A percentile compares a stretch with the other conserved stretches of the same genome.
Evolutionary conservation across 2,113 vertebrate genomes (phyloP).

Genomic region (Nesoenas mayeri): DNA sequence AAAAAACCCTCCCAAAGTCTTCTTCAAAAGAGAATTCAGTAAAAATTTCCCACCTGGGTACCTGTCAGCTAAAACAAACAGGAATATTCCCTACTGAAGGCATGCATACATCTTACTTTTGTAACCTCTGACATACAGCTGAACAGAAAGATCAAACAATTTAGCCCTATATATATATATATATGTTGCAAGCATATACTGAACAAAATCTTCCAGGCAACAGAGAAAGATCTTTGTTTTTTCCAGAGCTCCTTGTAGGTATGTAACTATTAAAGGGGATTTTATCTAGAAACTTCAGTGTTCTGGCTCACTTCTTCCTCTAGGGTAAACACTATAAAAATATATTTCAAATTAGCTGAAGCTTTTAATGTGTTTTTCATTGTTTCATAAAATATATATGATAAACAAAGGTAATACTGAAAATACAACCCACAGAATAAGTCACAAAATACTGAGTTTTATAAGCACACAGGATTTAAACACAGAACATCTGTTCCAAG

Average conservation of each 20-base stretch:
- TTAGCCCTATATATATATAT: background rate
- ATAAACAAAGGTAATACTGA: background rate
- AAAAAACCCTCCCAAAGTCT: background rate
- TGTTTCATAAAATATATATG: background rate
- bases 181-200: background rate
- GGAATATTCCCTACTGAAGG: background rate
- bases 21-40: background rate
- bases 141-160: background rate
- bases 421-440: background rate
- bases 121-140: background rate
- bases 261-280: background rate
- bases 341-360: background rate
- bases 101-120: background rate
- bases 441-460: background rate
- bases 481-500: background rate
- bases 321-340: background rate
- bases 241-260: background rate
- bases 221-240: background rate
- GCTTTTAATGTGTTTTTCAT: background rate
- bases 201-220: background rate
- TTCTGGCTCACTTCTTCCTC: background rate
- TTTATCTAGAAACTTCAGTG: background rate
- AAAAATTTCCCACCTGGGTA: background rate
- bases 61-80: background rate
- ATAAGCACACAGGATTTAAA: background rate